These are phyloP conservation scores for honey bee (Apis mellifera) DNA, from an alignment of 1,140 invertebrate species.

Conservation along the genomic window DNA sequence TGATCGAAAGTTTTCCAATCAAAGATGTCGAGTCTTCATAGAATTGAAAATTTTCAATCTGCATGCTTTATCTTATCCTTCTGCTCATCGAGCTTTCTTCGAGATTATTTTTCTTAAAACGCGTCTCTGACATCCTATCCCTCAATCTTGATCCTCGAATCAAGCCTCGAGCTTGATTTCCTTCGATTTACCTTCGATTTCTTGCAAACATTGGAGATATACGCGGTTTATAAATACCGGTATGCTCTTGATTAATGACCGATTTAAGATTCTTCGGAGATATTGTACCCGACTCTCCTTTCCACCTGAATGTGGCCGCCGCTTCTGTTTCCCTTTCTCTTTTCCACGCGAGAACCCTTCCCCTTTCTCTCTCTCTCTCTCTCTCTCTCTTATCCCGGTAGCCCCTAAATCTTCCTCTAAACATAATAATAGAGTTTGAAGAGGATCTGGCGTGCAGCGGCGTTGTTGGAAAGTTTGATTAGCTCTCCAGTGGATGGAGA, in stretches of 20 bases:
- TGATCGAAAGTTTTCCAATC: neutral
- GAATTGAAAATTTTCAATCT: neutral
- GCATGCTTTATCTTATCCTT: neutral
- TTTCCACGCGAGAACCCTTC: neutral
- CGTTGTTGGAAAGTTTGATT: conserved; percentile 54
- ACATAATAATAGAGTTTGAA: conserved; percentile 54
- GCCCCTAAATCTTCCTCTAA: conserved; percentile 42
- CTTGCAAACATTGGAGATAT: neutral
- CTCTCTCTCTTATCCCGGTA: neutral
- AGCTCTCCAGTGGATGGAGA: neutral
- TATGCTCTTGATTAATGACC: conserved; percentile 63
- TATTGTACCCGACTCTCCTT: conserved; percentile 41
- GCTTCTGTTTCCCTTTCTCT: conserved; percentile 2
- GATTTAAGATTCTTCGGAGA: conserved; percentile 58
- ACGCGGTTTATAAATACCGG: conserved; percentile 2
- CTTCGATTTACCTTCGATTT: too few species aligned
- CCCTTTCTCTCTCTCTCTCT: neutral
- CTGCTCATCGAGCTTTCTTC: neutral
- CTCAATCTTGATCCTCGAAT: too few species aligned
- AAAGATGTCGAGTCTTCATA: neutral
- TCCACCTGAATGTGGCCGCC: conserved; percentile 50
- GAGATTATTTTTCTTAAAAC: too few species aligned
- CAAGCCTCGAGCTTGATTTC: too few species aligned
- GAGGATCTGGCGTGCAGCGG: conserved; percentile 27
- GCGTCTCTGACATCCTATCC: too few species aligned